Base-by-base conservation (phyloP, 2,797 vertebrate genomes). In the Buphagus erythrorhynchus region DNA sequence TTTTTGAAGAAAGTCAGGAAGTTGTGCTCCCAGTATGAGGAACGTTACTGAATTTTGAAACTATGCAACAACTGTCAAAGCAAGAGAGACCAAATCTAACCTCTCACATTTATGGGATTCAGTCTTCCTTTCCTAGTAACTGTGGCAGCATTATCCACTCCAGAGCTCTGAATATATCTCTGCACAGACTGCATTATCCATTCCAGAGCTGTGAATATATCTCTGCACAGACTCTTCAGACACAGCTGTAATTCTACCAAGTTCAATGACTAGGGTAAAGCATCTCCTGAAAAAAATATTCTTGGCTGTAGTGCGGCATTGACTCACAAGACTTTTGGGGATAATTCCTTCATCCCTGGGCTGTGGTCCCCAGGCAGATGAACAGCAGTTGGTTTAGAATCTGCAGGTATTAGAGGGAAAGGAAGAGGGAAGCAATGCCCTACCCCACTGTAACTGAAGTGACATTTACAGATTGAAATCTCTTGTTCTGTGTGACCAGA, bases 401-500 rank as follows among this genome's bases (percentile, higher is more conserved):
- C 42, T 80, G 58, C 22, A n/a, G 63, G 24, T 33, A 9, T 40
- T 35, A 13, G 31, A 73, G 38, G 46, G 54, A 51, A 57, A 67
- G 76, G 58, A 84, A 62, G 43, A 65, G 54, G 49, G 33, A 43
- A 62, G 58, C n/a, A 49, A 5, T 54, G 46, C 28, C 24, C 19
- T 18, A 17, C 17, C 19, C 40, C 16, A 5, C 42, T 1, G 5
- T 16, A 54, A n/a, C 40, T 42, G 4, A 52, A 51, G n/a, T n/a
- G 52, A n/a, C 38, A 43, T 0, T 62, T 58, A 20, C 10, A 54
- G 31, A 29, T 5, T 43, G 43, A 66, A 92, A 75, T 80, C 40
- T 59, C 51, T 9, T 35, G 16, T 9, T 71, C 40, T 0, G 0
- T 1, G 3, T 66, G n/a, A 55, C 40, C 24, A 75, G 11, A 6